Base-by-base conservation (phyloP, 2,888 invertebrate species). In the Carterocephalus palaemon region DNA sequence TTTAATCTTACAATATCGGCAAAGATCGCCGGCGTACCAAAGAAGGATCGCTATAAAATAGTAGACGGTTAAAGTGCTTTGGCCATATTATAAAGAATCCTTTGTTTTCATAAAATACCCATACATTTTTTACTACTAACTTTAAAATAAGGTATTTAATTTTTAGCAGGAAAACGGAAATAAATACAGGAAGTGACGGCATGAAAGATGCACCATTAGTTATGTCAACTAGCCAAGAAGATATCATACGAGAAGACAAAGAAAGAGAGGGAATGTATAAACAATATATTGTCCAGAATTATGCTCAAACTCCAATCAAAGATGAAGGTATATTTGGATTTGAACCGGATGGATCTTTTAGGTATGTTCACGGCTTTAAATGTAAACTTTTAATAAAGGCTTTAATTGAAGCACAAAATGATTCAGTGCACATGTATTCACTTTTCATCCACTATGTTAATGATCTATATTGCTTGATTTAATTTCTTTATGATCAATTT, bases 181-280 rank as follows among this genome's bases (percentile, higher is more conserved):
- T 77, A 58, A 73, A 83, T 84, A 61, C 80, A 63, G 74, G 77
- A 31, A 74, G 75, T 5, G 88, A 88, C 7, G 82, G 81, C 24
- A 62, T 81, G 9, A 88, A 85, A 62, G 87, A 88, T 58, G 79
- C 78, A 13, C 83, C 87, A 2, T 68, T 88, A 36, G 60, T 88
- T 22, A 89, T 88, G 69, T 91, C 91, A 2, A 84, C 89, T 3
- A 91, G 90, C 59, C 90, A 91, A 70, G 91, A 91, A 64, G 90
- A 90, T 60, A 88, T 91, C 78, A 86, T 85, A 1, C 70, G 74
- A 51, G 82, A 84, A 64, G 84, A 87, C 36, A 73, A 81, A 5
- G 86, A 85, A 56, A 69, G 76, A 19, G 79, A 89, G 57, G 79
- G 84, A 28, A 64, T 79, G 28, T 86, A 88, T 50, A 70, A 62